phyloP scores from a whole-genome alignment of 2,888 invertebrate genomes.

The Brenthis hecate region DNA sequence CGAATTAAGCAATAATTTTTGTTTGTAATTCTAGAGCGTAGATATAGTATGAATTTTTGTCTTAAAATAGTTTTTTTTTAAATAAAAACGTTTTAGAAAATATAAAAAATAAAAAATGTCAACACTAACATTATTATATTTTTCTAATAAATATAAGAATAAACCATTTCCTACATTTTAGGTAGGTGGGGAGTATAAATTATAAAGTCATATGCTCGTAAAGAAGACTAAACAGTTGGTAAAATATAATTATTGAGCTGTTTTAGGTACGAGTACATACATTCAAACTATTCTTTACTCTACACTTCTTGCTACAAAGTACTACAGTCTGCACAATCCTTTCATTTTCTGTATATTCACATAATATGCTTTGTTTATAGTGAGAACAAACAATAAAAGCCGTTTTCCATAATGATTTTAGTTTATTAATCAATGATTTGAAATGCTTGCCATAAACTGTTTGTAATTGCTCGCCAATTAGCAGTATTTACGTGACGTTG shows the following conservation, averaged over 20 bases:
- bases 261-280: too few relatives aligned
- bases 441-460: conserved; percentile 28
- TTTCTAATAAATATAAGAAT: too few relatives aligned
- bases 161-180: too few relatives aligned
- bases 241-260: too few relatives aligned
- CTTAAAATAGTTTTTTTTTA: neutral
- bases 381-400: conserved; percentile 20
- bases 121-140: too few relatives aligned
- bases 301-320: neutral
- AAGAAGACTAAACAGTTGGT: too few relatives aligned
- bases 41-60: neutral
- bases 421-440: conserved; percentile 19
- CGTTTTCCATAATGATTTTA: conserved; percentile 23
- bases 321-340: neutral
- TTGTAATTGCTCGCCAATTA: conserved; percentile 29
- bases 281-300: too few relatives aligned
- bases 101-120: too few relatives aligned
- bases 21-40: neutral
- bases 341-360: neutral
- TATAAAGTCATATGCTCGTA: too few relatives aligned
- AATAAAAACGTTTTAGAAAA: neutral
- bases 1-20: conserved; percentile 10
- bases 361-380: neutral
- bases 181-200: too few relatives aligned
- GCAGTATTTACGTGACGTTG: conserved; percentile 24